Evolutionary conservation across 1,140 invertebrate genomes (phyloP).

Genomic region (Drosophila neocordata): DNA sequence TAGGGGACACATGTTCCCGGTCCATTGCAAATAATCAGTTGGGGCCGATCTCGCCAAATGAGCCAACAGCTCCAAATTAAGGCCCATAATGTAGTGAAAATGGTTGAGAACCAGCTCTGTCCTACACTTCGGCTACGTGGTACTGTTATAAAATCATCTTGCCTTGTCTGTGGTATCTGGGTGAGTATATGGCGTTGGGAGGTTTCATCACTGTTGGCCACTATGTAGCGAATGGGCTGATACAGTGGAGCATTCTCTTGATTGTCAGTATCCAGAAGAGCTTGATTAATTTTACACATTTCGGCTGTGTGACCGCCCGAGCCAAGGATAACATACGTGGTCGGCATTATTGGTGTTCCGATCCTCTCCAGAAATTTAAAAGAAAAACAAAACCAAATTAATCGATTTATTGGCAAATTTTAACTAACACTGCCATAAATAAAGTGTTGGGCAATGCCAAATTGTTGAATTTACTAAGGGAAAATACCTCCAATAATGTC

Average conservation of each 20-base stretch:
- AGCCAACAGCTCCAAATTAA: constrained; percentile 87
- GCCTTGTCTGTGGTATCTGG: constrained; percentile 83
- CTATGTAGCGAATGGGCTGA: constrained; percentile 86
- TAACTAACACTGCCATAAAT: too few species aligned
- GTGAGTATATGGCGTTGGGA: constrained; percentile 83
- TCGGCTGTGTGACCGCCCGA: constrained; percentile 94
- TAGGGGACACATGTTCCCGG: constrained; percentile 97
- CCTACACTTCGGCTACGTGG: constrained; percentile 93
- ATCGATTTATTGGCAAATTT: not conserved
- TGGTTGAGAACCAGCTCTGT: constrained; percentile 92
- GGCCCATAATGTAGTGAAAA: constrained; percentile 91
- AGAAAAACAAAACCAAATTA: not conserved
- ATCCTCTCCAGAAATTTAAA: constrained; percentile 16
- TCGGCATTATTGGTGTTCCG: constrained; percentile 16
- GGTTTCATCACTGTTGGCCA: constrained; percentile 90
- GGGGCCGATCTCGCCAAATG: constrained; percentile 88
- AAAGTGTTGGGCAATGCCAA: too few species aligned
- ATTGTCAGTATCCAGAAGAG: constrained; percentile 84
- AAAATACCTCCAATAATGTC: not conserved
- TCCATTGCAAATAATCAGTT: constrained; percentile 95
- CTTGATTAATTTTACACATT: constrained; percentile 89
- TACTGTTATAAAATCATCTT: constrained; percentile 84
- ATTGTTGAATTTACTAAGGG: too few species aligned
- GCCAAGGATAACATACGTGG: constrained; percentile 85
- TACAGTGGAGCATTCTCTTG: constrained; percentile 83